Conservation (phyloP, 53 echinoderm and acorn worm species). For the Astropecten irregularis region DNA sequence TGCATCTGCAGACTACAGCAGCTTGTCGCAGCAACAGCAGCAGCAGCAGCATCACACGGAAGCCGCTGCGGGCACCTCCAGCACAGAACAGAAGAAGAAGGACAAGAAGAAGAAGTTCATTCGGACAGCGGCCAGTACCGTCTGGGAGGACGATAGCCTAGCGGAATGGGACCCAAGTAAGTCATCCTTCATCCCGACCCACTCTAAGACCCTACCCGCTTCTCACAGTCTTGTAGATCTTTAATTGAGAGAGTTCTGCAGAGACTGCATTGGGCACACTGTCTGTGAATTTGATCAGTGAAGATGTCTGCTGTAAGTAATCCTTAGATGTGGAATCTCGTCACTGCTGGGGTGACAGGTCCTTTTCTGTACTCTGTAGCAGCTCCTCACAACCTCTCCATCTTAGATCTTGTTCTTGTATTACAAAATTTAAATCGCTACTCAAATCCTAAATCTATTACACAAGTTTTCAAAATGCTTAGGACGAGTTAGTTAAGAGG, state of each 20-base stretch:
- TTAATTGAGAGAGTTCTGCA: background rate
- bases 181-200: background rate
- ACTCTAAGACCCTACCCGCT: background rate
- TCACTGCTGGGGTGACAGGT: background rate
- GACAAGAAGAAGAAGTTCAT: slow-evolving; percentile 88
- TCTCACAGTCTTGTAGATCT: background rate
- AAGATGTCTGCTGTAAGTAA: background rate
- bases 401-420: too few species aligned
- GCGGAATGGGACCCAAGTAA: slow-evolving; percentile 92
- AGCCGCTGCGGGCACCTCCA: background rate
- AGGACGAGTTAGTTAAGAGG: too few species aligned
- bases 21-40: slow-evolving; percentile 15
- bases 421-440: too few species aligned
- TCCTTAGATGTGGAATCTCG: background rate
- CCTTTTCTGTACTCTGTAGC: too few species aligned
- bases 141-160: slow-evolving; percentile 95
- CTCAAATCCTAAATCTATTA: too few species aligned
- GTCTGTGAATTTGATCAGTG: too few species aligned
- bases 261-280: too few species aligned
- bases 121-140: slow-evolving; percentile 78
- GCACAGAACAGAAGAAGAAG: slow-evolving; percentile 66
- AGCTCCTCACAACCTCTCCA: too few species aligned
- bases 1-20: slow-evolving; percentile 16
- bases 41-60: slow-evolving; percentile 49
- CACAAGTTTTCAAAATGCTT: too few species aligned